These are phyloP conservation scores for Leptodactylus fuscus DNA, from an alignment of 2,113 vertebrate genomes.

Conservation along the genomic window DNA sequence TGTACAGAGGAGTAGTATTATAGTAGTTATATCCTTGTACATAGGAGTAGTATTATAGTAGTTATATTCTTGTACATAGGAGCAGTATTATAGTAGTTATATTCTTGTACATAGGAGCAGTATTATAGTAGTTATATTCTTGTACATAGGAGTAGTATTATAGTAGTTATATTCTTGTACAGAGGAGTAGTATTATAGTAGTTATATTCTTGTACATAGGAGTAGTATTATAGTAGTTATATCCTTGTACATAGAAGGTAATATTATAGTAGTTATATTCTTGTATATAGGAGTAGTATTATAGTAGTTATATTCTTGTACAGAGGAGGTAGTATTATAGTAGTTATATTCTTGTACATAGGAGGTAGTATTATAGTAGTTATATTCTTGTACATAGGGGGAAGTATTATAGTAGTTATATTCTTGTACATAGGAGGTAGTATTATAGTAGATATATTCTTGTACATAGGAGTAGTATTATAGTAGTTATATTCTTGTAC, in stretches of 20 bases:
- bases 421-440: no score
- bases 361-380: constrained; percentile 1
- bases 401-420: no score
- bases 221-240: no score
- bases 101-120: constrained; percentile 2
- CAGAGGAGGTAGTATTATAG: no score
- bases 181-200: not conserved
- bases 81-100: constrained; percentile 6
- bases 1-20: not conserved
- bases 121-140: constrained; percentile 16
- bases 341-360: no score
- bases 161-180: not conserved
- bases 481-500: no score
- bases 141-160: not conserved
- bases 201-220: not conserved
- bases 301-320: no score
- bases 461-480: not conserved
- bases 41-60: constrained; percentile 1
- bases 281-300: no score
- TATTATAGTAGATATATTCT: not conserved
- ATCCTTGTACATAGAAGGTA: no score
- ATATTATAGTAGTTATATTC: no score
- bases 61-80: not conserved
- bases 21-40: not conserved
- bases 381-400: not conserved